Base-by-base conservation (phyloP, 2,113 vertebrate species). In the Papio anubis region DNA sequence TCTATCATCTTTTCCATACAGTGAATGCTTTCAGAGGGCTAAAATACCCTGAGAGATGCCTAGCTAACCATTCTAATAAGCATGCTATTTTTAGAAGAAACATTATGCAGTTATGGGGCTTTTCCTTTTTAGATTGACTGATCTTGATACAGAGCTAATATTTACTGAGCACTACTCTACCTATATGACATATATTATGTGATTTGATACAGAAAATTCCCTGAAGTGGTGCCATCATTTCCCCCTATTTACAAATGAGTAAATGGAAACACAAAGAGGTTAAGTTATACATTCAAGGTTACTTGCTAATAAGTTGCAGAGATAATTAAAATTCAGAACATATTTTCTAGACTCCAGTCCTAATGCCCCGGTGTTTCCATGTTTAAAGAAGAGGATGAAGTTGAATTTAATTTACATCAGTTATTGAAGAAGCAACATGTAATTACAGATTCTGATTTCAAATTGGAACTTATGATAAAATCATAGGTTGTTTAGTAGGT, bases 61-160 rank as follows among this genome's bases (percentile, higher is more conserved):
- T 88, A 79, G 48, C 8, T 8, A 88, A 20, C 8, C n/a, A 70
- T 64, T 93, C 20, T 30, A 59, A 75, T 88, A 57, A 83, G 12
- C 64, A 20, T 27, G 27, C 20, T 73, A 73, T 68, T 93, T 89
- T 86, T 57, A 84, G 68, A 94, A 86, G n/a, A 90, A 94, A 82
- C 78, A 9, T 43, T 68, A 61, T 21, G 1, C 30, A 91, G 25
- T 64, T 50, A 18, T 8, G 30, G 23, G 2, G 4, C 43, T 84
- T 88, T 72, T 72, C 17, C 18, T 70, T 4, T 85, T 96, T 82
- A 73, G 55, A 72, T 40, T 48, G 57, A 72, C 12, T 50, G 17
- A 80, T n/a, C 13, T 68, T 84, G 48, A 75, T 35, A 64, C n/a
- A 95, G 4, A 94, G 23, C 52, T 79, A 45, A 48, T 25, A 55